A percentile compares a stretch with the other conserved stretches of the same genome.
These are phyloP conservation scores for Melanotaenia maccullochi DNA, from an alignment of 2,797 vertebrate genomes.

Conservation along the genomic window DNA sequence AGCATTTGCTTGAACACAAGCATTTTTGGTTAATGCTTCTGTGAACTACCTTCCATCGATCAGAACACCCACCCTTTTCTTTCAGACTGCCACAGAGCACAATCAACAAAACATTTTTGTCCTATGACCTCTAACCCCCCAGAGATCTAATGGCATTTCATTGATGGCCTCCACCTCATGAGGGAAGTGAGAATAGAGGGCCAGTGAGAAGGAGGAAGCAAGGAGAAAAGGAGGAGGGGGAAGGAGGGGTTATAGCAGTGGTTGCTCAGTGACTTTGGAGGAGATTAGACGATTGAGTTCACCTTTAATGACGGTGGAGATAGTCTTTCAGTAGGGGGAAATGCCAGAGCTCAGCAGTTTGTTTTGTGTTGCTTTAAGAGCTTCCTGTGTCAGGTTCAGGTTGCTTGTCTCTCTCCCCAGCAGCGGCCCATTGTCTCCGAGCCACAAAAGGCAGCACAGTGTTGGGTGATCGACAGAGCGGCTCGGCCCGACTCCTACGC, in stretches of 20 bases:
- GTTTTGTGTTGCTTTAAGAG: slow-evolving; percentile 84
- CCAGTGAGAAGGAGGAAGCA: slow-evolving; percentile 44
- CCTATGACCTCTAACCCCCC: slow-evolving; percentile 77
- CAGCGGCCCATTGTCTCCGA: slow-evolving; percentile 78
- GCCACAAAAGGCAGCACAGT: slow-evolving; percentile 72
- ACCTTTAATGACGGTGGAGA: slow-evolving; percentile 82
- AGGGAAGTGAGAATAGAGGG: slow-evolving; percentile 41
- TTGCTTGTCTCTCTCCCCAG: slow-evolving; percentile 75
- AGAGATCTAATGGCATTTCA: slow-evolving; percentile 72
- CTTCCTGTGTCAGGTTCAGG: slow-evolving; percentile 87
- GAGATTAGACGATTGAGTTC: slow-evolving; percentile 82
- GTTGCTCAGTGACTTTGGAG: slow-evolving; percentile 80
- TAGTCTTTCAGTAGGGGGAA: slow-evolving; percentile 84
- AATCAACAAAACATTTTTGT: slow-evolving; percentile 66
- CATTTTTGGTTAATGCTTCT: slow-evolving; percentile 23
- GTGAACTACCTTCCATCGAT: slow-evolving; percentile 53
- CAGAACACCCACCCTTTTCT: slow-evolving; percentile 58
- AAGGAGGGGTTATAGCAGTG: slow-evolving; percentile 41
- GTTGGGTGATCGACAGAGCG: slow-evolving; percentile 73
- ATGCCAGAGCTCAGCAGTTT: slow-evolving; percentile 85
- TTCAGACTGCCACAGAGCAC: slow-evolving; percentile 49
- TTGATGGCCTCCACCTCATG: slow-evolving; percentile 58
- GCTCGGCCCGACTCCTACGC: slow-evolving; percentile 52
- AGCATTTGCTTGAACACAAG: slow-evolving; percentile 36
- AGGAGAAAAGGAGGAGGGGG: slow-evolving; percentile 37